Evolutionary conservation across 2,113 vertebrate genomes (phyloP), one percentile per base, ranked within the genome.

Genomic region (Callionymus lyra): DNA sequence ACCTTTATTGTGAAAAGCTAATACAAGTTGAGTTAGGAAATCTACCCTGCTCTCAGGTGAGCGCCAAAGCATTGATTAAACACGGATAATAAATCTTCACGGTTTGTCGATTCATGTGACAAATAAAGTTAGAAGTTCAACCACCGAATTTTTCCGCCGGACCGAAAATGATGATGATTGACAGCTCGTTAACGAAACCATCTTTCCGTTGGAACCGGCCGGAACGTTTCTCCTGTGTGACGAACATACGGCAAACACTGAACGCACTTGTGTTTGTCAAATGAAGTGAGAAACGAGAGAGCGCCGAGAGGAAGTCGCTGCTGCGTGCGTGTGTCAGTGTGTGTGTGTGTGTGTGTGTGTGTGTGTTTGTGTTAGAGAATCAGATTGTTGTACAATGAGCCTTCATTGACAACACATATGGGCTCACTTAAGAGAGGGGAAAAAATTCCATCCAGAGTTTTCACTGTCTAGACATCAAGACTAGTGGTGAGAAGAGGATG

Each of bases 401-500:
- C 82, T 84, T 85, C 67, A 67, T 83, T 84, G 79, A 85, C 78
- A 86, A 84, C 84, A 81, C 58, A 79, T n/a, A n/a, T 87, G 76
- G 65, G 75, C 72, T 81, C 83, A 79, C 58, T 74, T 79, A 74
- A 56, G 59, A 35, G 49, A 17, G 51, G 57, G 57, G 56, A 46
- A 34, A n/a, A 74, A 74, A 80, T 85, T 85, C 82, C 82, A 78
- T 66, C 52, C 52, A 69, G 65, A 77, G 65, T 83, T 84, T 77
- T 74, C 56, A 56, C 63, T 39, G 84, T 87, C 81, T 88, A 88
- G 86, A 87, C 86, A 79, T 87, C 81, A 86, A 88, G 86, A 87
- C 86, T 77, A 78, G 76, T 34, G 63, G 54, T 52, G 13, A 3
- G 17, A 5, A 13, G 31, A 6, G 16, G 34, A 34, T 8, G 40